Evolutionary conservation across 2,888 invertebrate species (phyloP), one percentile per base, ranked within the genome.

Genomic region (Mythimna vitellina): DNA sequence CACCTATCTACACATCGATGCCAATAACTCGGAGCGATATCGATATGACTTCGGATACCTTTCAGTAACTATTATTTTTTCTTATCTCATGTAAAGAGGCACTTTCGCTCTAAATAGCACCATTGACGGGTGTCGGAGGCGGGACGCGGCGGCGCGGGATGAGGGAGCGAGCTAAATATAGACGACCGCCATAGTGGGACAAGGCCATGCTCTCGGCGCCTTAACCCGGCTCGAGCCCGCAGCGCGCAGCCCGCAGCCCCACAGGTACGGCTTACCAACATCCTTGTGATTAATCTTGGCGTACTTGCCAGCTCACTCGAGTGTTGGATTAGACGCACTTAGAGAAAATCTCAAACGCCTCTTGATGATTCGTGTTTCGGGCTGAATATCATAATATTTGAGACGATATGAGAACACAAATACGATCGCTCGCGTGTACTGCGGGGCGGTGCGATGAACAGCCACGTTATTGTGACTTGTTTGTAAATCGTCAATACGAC

Each of bases 111-210:
- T 92, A 93, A 95, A 95, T 95, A 94, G 94, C 90, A 87, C 89
- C 92, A 93, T 93, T 93, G 93, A 93, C 91, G 91, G 90, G 88
- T 80, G 87, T 73, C 81, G 82, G 82, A 82, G 85, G 86, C 83
- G 86, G 82, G 84, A 86, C 82, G 87, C 81, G 46, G 85, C 76
- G 85, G 78, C 73, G 80, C 85, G 87, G 86, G 86, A 87, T 87
- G 89, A 86, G 87, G 86, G 89, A 85, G 85, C 82, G 88, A 69
- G 88, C 95, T 94, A 95, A 91, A 95, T 91, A 94, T 95, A 95
- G 95, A 91, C 93, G 93, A 89, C 93, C 93, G 92, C 88, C 92
- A 89, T 87, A 93, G 90, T 94, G 79, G 94, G 93, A 88, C 95
- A 95, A 95, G 95, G 95, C 93, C 94, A 86, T 84, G 89, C 87